Evolutionary conservation across 2,888 invertebrate species (phyloP), one percentile per base, ranked within the genome.

Genomic region (Drosophila cracens): DNA sequence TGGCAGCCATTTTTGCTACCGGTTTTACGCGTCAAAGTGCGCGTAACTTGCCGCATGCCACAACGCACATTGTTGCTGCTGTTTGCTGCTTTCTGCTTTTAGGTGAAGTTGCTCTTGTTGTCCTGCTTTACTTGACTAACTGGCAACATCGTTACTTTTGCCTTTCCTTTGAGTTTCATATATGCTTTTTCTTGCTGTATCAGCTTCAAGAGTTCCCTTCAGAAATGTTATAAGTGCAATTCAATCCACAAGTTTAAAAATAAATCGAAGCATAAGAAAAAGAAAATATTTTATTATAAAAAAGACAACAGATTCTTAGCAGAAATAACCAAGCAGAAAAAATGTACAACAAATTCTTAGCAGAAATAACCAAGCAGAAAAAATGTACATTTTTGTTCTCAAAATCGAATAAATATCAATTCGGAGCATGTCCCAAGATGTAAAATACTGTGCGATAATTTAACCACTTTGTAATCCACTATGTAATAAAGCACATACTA

Each of bases 1-100:
- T 74, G 83, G 77, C 81, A 72, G 79, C 89, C 84, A 89, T 87
- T 89, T 85, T 77, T 70, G 84, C 89, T 87, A 85, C 84, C 89
- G 89, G 84, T 85, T 85, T 89, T 85, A 85, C 89, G 89, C 84
- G 84, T 83, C 87, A 83, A 89, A 87, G 84, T 86, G 81, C 81
- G 89, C 89, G 76, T 73, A 81, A 83, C 84, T 83, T 89, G 84
- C 84, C 84, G 83, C 84, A 86, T 87, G 87, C 84, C 83, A 74
- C 78, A 78, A 60, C 68, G 61, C 68, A 74, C 62, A 60, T 70
- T 83, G 73, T 73, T 67, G 74, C 63, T 71, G 66, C 64, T 48
- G 27, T 0, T 60, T 52, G 66, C 66, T 18, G 31, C 21, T 25
- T 59, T 38, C 34, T 58, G 66, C 40, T 61, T 60, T 53, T 58